A percentile compares a stretch with the other conserved stretches of the same genome.
Conservation (phyloP, 2,113 vertebrate genomes). For the Corydoras maculifer region DNA sequence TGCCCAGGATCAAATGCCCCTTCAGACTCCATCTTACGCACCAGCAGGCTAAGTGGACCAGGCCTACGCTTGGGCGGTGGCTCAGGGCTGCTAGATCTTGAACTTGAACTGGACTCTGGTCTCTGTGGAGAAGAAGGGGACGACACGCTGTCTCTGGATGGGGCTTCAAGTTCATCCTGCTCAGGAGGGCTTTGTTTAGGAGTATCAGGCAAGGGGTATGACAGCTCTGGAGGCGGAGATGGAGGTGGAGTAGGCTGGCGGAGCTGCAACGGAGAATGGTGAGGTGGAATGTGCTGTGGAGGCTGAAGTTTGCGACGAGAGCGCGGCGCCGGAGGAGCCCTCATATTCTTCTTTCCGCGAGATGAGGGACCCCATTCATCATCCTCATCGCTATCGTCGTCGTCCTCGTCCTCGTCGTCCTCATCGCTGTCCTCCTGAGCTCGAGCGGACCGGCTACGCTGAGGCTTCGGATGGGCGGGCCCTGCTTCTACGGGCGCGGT, state of each 20-base stretch:
- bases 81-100: conserved; percentile 68
- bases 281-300: conserved; percentile 68
- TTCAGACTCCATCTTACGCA: conserved; percentile 69
- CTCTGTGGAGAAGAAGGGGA: conserved; percentile 49
- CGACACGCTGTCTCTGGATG: conserved; percentile 28
- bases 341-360: conserved; percentile 37
- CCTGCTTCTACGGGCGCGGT: conserved; percentile 50
- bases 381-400: conserved; percentile 59
- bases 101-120: conserved; percentile 65
- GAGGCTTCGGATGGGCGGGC: conserved; percentile 54
- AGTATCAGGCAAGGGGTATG: conserved; percentile 69
- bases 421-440: conserved; percentile 57
- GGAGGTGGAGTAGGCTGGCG: conserved; percentile 70
- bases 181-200: conserved; percentile 72
- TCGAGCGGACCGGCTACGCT: conserved; percentile 57
- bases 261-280: conserved; percentile 64
- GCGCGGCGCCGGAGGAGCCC: conserved; percentile 45
- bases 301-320: conserved; percentile 69
- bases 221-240: conserved; percentile 63
- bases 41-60: conserved; percentile 65
- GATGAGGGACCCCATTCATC: conserved; percentile 59
- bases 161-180: conserved; percentile 53
- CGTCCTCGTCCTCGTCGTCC: conserved; percentile 50
- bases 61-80: conserved; percentile 49
- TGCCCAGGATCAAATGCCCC: conserved; percentile 39